These are phyloP conservation scores for Mareca strepera DNA, from an alignment of 2,797 vertebrate species.

Conservation along the genomic window DNA sequence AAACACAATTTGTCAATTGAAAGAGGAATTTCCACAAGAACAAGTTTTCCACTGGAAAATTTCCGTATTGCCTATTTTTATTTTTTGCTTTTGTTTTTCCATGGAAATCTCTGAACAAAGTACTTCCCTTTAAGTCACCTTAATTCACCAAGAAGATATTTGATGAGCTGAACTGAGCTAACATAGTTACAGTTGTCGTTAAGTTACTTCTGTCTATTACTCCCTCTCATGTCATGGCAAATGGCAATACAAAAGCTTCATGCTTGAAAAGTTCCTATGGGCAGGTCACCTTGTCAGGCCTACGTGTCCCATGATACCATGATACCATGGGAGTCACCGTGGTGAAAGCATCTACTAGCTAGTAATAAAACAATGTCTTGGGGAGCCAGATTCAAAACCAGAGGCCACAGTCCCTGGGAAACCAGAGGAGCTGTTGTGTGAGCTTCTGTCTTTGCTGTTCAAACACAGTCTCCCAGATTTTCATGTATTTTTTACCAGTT, in stretches of 20 bases:
- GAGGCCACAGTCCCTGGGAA: neutral
- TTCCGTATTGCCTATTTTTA: constrained; percentile 41
- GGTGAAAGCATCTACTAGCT: neutral
- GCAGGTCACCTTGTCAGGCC: neutral
- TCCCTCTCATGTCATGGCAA: neutral
- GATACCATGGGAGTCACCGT: neutral
- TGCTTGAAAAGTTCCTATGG: neutral
- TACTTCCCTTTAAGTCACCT: constrained; percentile 41
- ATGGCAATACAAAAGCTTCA: neutral
- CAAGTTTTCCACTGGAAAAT: constrained; percentile 68
- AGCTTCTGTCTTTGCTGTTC: neutral
- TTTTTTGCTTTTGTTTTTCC: constrained; percentile 29
- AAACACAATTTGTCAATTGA: constrained; percentile 61
- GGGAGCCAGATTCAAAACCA: neutral
- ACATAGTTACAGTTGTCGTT: neutral
- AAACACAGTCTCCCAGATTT: neutral
- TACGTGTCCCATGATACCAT: neutral
- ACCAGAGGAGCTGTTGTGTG: neutral
- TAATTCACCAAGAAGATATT: neutral
- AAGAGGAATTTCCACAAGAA: constrained; percentile 61
- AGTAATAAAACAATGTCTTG: neutral
- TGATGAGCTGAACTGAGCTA: neutral
- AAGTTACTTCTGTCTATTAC: neutral
- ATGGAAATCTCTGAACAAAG: constrained; percentile 48
- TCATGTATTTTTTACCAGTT: neutral